Percentiles rank a stretch among this genome's conserved stretches.
Evolutionary conservation across 2,888 invertebrate species (phyloP).

Genomic region (Lycocerus yunnanus): DNA sequence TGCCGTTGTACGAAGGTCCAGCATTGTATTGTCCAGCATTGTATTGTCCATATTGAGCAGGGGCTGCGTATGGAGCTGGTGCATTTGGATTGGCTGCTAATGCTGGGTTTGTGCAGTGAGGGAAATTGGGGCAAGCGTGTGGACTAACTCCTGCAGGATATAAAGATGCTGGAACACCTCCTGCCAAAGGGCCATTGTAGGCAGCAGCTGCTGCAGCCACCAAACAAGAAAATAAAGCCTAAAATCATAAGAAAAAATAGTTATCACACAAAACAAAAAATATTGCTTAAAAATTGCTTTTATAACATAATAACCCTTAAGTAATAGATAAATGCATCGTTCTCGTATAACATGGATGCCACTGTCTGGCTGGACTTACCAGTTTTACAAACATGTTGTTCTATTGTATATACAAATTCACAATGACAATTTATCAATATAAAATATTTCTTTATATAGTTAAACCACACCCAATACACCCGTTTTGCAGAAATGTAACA

Average conservation of each 20-base stretch:
- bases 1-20: slow-evolving; percentile 31
- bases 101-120: slow-evolving; percentile 53
- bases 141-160: slow-evolving; percentile 55
- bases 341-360: slow-evolving; percentile 5
- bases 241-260: slow-evolving; percentile 29
- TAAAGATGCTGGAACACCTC: slow-evolving; percentile 50
- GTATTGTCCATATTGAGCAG: slow-evolving; percentile 31
- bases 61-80: slow-evolving; percentile 34
- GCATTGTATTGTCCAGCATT: slow-evolving; percentile 30
- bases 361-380: slow-evolving; percentile 50
- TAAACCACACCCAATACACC: slow-evolving; percentile 50
- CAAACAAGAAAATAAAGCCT: slow-evolving; percentile 51
- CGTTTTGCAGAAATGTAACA: slow-evolving; percentile 51
- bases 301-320: background rate
- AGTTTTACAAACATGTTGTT: slow-evolving; percentile 56
- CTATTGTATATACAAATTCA: slow-evolving; percentile 44
- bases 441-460: slow-evolving; percentile 49
- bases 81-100: slow-evolving; percentile 49
- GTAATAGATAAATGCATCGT: background rate
- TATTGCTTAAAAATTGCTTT: too few relatives aligned
- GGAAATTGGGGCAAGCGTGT: slow-evolving; percentile 55
- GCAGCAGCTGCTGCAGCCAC: slow-evolving; percentile 48
- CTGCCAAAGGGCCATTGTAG: slow-evolving; percentile 54
- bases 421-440: slow-evolving; percentile 45
- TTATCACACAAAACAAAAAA: too few relatives aligned